Evolutionary conservation across 1,140 invertebrate genomes (phyloP).

Genomic region (Gryon sp.): DNA sequence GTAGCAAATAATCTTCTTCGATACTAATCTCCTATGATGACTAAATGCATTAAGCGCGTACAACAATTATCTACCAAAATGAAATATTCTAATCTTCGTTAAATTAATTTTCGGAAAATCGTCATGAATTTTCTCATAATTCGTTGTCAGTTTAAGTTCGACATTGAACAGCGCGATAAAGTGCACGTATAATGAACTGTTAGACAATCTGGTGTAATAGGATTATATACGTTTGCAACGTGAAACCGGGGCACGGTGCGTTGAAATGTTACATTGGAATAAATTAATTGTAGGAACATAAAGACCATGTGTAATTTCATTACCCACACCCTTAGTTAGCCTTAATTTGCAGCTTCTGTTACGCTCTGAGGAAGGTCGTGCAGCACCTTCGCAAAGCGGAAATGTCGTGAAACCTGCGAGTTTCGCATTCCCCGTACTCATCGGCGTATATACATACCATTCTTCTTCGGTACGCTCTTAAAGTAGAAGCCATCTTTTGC

Average conservation of each 20-base stretch:
- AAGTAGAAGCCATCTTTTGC: conserved; percentile 64
- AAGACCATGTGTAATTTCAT: conserved; percentile 68
- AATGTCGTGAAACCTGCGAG: conserved; percentile 54
- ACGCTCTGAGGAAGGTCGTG: conserved; percentile 51
- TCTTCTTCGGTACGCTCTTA: conserved; percentile 63
- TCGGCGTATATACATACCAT: conserved; percentile 56
- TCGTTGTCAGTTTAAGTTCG: background rate
- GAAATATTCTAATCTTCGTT: too few species aligned
- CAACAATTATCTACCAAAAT: too few species aligned
- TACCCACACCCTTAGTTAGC: conserved; percentile 62
- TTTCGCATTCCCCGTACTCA: conserved; percentile 57
- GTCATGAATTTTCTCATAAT: background rate
- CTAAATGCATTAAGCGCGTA: too few species aligned
- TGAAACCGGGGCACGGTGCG: conserved; percentile 37
- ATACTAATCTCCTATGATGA: too few species aligned
- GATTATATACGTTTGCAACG: conserved; percentile 62
- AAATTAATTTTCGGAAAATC: too few species aligned
- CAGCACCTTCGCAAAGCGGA: conserved; percentile 57
- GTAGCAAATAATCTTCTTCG: too few species aligned
- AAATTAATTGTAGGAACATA: conserved; percentile 60
- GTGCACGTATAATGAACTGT: conserved; percentile 39
- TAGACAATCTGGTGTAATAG: conserved; percentile 58
- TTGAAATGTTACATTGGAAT: conserved; percentile 50
- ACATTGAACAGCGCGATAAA: conserved; percentile 19
- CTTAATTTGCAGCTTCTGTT: conserved; percentile 56